These are phyloP conservation scores for Belonocnema kinseyi DNA, from an alignment of 1,140 invertebrate species.

Conservation along the genomic window DNA sequence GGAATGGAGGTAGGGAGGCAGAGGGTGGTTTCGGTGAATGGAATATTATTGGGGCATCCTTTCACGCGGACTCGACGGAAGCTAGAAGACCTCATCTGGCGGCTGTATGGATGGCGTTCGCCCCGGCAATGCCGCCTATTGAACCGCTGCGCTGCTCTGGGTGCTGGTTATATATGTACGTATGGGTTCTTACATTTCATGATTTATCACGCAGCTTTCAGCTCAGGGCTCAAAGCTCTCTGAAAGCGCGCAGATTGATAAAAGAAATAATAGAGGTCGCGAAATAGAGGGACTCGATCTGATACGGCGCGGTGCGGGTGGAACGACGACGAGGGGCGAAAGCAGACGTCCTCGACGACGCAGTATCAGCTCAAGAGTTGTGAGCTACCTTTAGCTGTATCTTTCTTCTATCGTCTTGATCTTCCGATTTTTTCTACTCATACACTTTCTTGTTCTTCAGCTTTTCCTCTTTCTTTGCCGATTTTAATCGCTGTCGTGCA, in stretches of 20 bases:
- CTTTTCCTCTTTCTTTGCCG: slow-evolving; percentile 9
- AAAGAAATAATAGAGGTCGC: slow-evolving; percentile 76
- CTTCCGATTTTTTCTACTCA: slow-evolving; percentile 18
- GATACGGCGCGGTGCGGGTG: slow-evolving; percentile 56
- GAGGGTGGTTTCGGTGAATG: slow-evolving; percentile 67
- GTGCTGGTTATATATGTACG: slow-evolving; percentile 56
- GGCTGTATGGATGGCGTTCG: slow-evolving; percentile 71
- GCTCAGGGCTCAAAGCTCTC: slow-evolving; percentile 62
- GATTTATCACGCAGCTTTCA: slow-evolving; percentile 77
- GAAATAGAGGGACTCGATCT: slow-evolving; percentile 72
- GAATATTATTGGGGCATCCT: slow-evolving; percentile 77
- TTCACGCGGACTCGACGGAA: slow-evolving; percentile 76
- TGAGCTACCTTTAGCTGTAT: slow-evolving; percentile 16
- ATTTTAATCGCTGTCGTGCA: slow-evolving; percentile 37
- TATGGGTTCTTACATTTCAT: slow-evolving; percentile 75
- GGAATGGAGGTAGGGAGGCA: slow-evolving; percentile 21
- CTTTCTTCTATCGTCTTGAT: slow-evolving; percentile 24
- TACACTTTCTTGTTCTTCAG: slow-evolving; percentile 10
- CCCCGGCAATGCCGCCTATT: slow-evolving; percentile 72
- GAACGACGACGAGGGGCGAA: slow-evolving; percentile 8
- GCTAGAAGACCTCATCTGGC: slow-evolving; percentile 76
- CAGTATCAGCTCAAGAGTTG: slow-evolving; percentile 30
- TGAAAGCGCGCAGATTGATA: slow-evolving; percentile 74
- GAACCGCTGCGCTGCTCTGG: slow-evolving; percentile 56
- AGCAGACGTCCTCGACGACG: slow-evolving; percentile 26